Percentiles rank a stretch among this genome's conserved stretches.
These are phyloP conservation scores for Pygoscelis adeliae DNA, from an alignment of 2,113 vertebrate species.

Conservation along the genomic window DNA sequence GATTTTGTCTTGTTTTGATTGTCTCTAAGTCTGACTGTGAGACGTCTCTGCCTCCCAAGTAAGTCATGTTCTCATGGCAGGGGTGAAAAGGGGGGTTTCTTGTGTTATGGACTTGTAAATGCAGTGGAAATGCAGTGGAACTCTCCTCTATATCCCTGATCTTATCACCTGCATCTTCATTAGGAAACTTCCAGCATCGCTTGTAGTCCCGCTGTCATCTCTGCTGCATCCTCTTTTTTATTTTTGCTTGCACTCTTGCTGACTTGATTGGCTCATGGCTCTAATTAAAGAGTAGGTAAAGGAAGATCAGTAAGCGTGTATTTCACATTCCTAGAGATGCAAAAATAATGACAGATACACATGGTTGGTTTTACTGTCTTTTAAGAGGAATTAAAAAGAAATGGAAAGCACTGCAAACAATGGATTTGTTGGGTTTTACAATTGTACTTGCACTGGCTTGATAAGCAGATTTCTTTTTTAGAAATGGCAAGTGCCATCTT, in stretches of 20 bases:
- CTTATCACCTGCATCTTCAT: not conserved
- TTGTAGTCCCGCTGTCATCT: no score
- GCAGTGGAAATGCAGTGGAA: not conserved
- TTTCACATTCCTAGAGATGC: not conserved
- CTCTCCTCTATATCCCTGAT: not conserved
- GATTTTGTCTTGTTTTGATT: not conserved
- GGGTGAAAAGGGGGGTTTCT: not conserved
- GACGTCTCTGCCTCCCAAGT: not conserved
- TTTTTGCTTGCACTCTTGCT: not conserved
- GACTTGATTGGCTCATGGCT: not conserved
- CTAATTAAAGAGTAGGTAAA: not conserved
- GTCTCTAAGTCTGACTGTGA: not conserved
- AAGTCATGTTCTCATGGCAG: not conserved
- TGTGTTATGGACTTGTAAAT: not conserved
- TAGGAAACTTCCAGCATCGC: not conserved
- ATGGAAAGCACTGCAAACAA: not conserved
- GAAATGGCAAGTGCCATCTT: not conserved
- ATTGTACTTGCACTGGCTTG: not conserved
- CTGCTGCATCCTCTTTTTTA: not conserved
- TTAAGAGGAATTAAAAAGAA: not conserved
- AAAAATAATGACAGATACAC: not conserved
- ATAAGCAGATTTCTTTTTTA: not conserved
- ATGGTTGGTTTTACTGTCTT: not conserved
- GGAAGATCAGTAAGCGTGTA: not conserved
- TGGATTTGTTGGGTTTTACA: not conserved